A percentile compares a stretch with the other conserved stretches of the same genome.
Evolutionary conservation across 1,140 invertebrate species (phyloP).

Genomic region (Trissolcus basalis): DNA sequence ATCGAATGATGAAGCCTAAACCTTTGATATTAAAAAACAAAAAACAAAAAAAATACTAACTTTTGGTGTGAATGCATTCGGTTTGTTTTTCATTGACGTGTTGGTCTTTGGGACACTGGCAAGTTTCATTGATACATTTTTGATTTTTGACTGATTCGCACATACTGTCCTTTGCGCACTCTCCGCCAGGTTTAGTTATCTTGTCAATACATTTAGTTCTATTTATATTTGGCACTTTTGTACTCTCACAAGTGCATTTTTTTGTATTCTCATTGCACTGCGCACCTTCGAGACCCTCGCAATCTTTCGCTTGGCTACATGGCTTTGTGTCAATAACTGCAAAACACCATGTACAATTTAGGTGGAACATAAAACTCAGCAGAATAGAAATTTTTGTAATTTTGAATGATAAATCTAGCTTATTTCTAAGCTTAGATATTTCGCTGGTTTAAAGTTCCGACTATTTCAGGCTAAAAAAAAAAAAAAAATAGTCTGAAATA

Average conservation of each 20-base stretch:
- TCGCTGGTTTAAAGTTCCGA: no score
- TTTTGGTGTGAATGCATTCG: constrained; percentile 7
- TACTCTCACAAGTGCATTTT: not conserved
- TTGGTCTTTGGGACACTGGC: constrained; percentile 8
- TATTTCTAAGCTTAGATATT: no score
- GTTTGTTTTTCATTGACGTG: not conserved
- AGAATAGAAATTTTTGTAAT: no score
- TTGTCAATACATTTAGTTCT: not conserved
- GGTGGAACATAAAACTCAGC: no score
- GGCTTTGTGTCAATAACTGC: not conserved
- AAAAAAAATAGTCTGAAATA: no score
- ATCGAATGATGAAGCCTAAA: not conserved
- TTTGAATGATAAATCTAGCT: no score
- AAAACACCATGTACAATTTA: no score
- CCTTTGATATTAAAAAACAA: not conserved
- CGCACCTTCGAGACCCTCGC: not conserved
- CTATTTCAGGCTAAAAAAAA: no score
- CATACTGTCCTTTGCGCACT: not conserved
- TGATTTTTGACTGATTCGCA: constrained; percentile 1
- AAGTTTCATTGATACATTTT: constrained; percentile 1
- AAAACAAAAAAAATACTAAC: not conserved
- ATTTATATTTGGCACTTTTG: constrained; percentile 2
- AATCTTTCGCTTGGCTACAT: not conserved
- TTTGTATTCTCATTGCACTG: not conserved
- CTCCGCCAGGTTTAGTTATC: constrained; percentile 1